phyloP scores from a whole-genome alignment of 2,113 vertebrate species.

The Poecilia latipinna region DNA sequence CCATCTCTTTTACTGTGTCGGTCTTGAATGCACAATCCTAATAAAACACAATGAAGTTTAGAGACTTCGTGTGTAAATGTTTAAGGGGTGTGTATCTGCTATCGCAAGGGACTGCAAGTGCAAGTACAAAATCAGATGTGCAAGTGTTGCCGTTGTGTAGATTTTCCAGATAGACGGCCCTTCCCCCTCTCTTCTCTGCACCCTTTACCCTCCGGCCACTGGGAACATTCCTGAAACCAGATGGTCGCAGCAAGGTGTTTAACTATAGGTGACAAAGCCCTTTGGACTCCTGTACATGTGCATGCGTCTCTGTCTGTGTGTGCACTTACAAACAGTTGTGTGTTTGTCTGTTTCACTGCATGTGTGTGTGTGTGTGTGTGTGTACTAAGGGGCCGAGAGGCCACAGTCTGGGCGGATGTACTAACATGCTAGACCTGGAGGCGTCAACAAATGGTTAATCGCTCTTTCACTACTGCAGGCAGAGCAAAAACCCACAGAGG shows the following conservation, averaged over 20 bases:
- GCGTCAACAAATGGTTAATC: slow-evolving; percentile 70
- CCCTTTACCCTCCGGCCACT: slow-evolving; percentile 45
- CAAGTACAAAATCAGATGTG: neutral
- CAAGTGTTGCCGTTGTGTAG: slow-evolving; percentile 8
- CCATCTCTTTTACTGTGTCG: no score
- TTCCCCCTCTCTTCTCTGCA: slow-evolving; percentile 22
- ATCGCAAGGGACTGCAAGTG: neutral
- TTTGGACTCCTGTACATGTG: slow-evolving; percentile 35
- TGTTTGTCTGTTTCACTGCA: slow-evolving; percentile 27
- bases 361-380: slow-evolving; percentile 20
- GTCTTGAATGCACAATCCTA: no score
- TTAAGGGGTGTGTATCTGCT: neutral
- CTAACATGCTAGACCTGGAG: slow-evolving; percentile 52
- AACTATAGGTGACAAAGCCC: slow-evolving; percentile 60
- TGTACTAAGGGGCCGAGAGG: slow-evolving; percentile 21
- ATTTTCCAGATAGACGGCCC: slow-evolving; percentile 50
- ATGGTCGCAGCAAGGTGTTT: slow-evolving; percentile 56
- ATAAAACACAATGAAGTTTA: neutral
- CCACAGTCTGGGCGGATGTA: slow-evolving; percentile 55
- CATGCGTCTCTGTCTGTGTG: slow-evolving; percentile 11
- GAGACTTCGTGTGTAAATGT: neutral
- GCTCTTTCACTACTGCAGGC: slow-evolving; percentile 30
- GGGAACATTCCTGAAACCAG: slow-evolving; percentile 72
- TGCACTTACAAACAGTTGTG: slow-evolving; percentile 31
- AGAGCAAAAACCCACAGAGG: slow-evolving; percentile 47